These are phyloP conservation scores for Cyanistes caeruleus DNA, from an alignment of 2,113 vertebrate genomes.

Conservation along the genomic window DNA sequence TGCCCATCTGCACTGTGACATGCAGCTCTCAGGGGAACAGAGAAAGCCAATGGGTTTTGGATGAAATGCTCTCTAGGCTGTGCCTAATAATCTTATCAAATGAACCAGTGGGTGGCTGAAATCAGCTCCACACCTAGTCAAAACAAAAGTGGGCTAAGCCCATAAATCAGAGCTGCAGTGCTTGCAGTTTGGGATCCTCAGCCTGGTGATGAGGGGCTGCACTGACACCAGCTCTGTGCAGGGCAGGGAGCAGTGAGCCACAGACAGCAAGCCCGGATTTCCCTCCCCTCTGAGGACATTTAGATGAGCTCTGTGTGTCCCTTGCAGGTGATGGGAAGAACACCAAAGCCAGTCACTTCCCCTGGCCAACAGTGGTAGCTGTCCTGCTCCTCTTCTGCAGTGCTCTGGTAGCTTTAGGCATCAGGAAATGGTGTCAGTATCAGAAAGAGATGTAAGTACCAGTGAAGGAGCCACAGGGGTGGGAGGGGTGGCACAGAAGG, in stretches of 20 bases:
- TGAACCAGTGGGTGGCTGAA: not conserved
- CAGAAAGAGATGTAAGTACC: slow-evolving; percentile 76
- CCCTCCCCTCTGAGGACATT: rapidly evolving
- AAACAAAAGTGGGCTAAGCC: not conserved
- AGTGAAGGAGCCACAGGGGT: not conserved
- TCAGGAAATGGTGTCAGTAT: slow-evolving; percentile 74
- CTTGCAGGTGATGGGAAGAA: not conserved
- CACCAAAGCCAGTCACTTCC: not conserved
- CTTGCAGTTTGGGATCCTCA: not conserved
- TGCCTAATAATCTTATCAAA: not conserved
- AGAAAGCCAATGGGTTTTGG: not conserved
- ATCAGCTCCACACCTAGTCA: not conserved
- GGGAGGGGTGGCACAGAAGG: not conserved
- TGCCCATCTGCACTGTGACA: rapidly evolving
- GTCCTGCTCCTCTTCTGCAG: slow-evolving; percentile 54
- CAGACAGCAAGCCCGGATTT: rapidly evolving
- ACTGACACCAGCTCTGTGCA: rapidly evolving
- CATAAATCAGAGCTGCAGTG: not conserved
- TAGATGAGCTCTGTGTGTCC: not conserved
- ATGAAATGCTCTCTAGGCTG: rapidly evolving
- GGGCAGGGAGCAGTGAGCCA: rapidly evolving
- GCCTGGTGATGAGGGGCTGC: not conserved
- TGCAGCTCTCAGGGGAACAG: not conserved
- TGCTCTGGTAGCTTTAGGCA: slow-evolving; percentile 29
- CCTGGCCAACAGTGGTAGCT: slow-evolving; percentile 60